Evolutionary conservation across 2,797 vertebrate genomes (phyloP), one percentile per base, ranked within the genome.

Genomic region (Linurgus olivaceus): DNA sequence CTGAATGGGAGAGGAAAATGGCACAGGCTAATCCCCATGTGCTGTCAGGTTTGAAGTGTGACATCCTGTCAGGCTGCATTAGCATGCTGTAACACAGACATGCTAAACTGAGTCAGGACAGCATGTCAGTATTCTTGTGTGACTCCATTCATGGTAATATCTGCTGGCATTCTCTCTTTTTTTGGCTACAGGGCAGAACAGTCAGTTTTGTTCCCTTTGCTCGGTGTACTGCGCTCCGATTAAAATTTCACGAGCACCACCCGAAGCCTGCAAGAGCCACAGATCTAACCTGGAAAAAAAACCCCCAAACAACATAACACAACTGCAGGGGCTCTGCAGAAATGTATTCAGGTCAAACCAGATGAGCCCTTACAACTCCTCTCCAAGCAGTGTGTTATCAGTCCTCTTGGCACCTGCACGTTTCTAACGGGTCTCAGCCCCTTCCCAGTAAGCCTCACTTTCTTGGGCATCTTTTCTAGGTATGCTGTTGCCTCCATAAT

Each of bases 131-230:
- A 47, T 80, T 80, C 78, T 77, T 80, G 61, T 91, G 88, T 67
- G 74, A 85, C 77, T 95, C 61, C 71, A 65, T 61, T 91, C 92
- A 68, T 19, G 18, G 83, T 74, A 90, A 94, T 96, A 84, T 77
- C 83, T 92, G 63, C 74, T 74, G 90, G 94, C 82, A 63, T 68
- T 68, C 84, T 94, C 84, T 81, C 55, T 81, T 68, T 74, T 94
- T 89, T 70, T 93, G 90, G 81, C 72, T 94, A 50, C 57, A 73
- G 88, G 90, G 88, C 68, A 93, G 92, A 95, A 94, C 90, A 94
- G 88, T 68, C 90, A 93, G 84, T 86, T 96, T 82, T 82, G 86
- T 89, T 96, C 77, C 59, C 44, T 94, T 84, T 63, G 57, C 88
- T 95, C 52, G 58, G 74, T 2, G 0, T 37, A n/a, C 77, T 92